These are phyloP conservation scores for Meriones unguiculatus DNA, from an alignment of 2,113 vertebrate genomes.

Conservation along the genomic window DNA sequence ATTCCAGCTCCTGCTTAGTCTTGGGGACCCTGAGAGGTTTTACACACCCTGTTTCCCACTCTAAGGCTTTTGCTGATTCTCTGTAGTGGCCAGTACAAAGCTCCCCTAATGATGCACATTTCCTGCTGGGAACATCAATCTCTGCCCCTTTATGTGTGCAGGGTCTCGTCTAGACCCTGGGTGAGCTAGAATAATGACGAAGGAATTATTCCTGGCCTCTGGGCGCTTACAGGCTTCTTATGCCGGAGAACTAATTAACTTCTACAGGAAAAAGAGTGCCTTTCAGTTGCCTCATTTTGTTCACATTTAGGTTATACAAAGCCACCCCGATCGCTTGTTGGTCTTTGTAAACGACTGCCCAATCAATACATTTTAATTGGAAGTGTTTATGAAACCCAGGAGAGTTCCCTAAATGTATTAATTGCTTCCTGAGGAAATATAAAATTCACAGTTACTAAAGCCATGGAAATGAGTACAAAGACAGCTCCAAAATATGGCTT, in stretches of 20 bases:
- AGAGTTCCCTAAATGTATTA: conserved; percentile 78
- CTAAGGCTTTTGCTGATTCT: neutral
- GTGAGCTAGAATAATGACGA: conserved; percentile 58
- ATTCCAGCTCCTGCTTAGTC: neutral
- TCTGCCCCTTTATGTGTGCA: conserved; percentile 26
- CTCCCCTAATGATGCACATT: neutral
- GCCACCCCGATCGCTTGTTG: conserved; percentile 43
- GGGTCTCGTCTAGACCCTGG: conserved; percentile 33
- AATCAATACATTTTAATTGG: conserved; percentile 74
- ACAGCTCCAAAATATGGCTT: conserved; percentile 75
- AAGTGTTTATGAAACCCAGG: conserved; percentile 78
- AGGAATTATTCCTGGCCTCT: conserved; percentile 67
- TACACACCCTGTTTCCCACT: neutral
- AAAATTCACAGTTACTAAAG: conserved; percentile 79
- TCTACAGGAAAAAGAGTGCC: conserved; percentile 45
- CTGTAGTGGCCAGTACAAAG: conserved; percentile 20
- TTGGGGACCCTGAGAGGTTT: neutral
- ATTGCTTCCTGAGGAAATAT: conserved; percentile 83
- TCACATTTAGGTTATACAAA: conserved; percentile 70
- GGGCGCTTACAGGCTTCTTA: conserved; percentile 65
- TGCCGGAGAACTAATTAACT: conserved; percentile 75
- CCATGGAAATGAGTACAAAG: conserved; percentile 76
- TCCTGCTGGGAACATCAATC: conserved; percentile 6
- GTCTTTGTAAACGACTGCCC: conserved; percentile 63
- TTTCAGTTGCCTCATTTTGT: conserved; percentile 54